Evolutionary conservation across 2,888 invertebrate species (phyloP).

Genomic region (Eupeodes luniger): DNA sequence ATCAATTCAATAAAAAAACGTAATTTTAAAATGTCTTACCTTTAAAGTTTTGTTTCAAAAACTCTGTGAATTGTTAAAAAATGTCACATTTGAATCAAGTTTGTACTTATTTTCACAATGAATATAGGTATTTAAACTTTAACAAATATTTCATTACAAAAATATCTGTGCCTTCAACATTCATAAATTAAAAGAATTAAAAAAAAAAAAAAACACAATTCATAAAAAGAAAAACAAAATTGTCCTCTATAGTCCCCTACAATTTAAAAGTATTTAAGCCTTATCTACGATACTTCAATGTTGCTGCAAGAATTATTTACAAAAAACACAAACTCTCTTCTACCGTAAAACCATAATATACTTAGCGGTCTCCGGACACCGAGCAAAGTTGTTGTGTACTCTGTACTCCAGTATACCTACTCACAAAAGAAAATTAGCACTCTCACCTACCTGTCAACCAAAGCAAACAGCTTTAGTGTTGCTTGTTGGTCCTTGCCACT

Average conservation of each 20-base stretch:
- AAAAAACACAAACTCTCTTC: conserved; percentile 3
- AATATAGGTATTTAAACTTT: too few relatives aligned
- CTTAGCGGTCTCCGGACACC: conserved; percentile 57
- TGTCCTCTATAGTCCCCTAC: neutral
- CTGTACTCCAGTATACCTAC: conserved; percentile 25
- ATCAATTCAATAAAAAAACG: too few relatives aligned
- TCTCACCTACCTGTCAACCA: conserved; percentile 58
- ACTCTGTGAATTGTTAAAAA: too few relatives aligned
- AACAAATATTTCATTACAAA: too few relatives aligned
- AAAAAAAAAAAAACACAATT: too few relatives aligned
- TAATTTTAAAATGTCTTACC: too few relatives aligned
- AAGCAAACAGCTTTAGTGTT: conserved; percentile 55
- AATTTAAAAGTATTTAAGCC: conserved; percentile 41
- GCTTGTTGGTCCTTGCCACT: conserved; percentile 41
- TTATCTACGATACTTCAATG: conserved; percentile 13
- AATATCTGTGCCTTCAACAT: too few relatives aligned
- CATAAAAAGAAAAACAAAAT: neutral
- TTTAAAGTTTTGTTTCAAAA: too few relatives aligned
- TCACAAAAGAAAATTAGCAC: conserved; percentile 55
- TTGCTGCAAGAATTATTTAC: neutral
- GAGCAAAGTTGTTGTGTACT: conserved; percentile 34
- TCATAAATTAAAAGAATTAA: too few relatives aligned
- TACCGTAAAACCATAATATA: conserved; percentile 36
- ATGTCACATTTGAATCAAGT: too few relatives aligned
- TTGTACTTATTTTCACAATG: too few relatives aligned